A percentile compares a stretch with the other conserved stretches of the same genome.
Evolutionary conservation across 2,888 invertebrate genomes (phyloP).

Genomic region (Luperina nickerlii): DNA sequence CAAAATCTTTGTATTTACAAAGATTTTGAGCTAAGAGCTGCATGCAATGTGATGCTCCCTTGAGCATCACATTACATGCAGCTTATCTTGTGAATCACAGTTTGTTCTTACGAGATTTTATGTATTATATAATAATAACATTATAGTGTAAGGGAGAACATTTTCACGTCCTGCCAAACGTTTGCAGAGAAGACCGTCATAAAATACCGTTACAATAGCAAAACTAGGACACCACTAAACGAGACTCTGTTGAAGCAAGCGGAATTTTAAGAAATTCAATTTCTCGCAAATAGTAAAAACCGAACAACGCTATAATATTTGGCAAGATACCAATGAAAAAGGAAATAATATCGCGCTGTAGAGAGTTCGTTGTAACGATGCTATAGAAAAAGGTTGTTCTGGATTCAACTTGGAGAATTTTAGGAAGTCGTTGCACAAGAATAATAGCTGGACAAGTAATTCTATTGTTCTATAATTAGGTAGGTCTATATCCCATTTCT

Average conservation of each 20-base stretch:
- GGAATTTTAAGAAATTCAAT: conserved; percentile 64
- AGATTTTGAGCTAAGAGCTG: too few relatives aligned
- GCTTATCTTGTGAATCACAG: background rate
- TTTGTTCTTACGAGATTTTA: background rate
- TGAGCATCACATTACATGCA: background rate
- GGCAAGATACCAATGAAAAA: conserved; percentile 67
- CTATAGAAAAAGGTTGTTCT: conserved; percentile 47
- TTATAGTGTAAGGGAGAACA: background rate
- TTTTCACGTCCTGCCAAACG: conserved; percentile 34
- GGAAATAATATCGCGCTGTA: conserved; percentile 49
- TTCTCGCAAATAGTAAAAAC: conserved; percentile 58
- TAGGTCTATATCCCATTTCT: conserved; percentile 21
- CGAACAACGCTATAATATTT: conserved; percentile 61
- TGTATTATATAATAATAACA: background rate
- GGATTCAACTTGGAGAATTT: conserved; percentile 29
- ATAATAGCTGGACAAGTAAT: conserved; percentile 7
- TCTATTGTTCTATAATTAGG: conserved; percentile 40
- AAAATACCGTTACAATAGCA: conserved; percentile 45
- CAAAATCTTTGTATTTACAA: background rate
- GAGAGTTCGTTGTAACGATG: conserved; percentile 42
- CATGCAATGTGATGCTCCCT: too few relatives aligned
- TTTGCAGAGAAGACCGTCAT: conserved; percentile 20
- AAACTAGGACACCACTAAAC: conserved; percentile 60
- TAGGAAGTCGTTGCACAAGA: conserved; percentile 22
- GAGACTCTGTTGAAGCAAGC: conserved; percentile 52